Evolutionary conservation across 2,888 invertebrate genomes (phyloP).

Genomic region (Cheilosia vernalis): DNA sequence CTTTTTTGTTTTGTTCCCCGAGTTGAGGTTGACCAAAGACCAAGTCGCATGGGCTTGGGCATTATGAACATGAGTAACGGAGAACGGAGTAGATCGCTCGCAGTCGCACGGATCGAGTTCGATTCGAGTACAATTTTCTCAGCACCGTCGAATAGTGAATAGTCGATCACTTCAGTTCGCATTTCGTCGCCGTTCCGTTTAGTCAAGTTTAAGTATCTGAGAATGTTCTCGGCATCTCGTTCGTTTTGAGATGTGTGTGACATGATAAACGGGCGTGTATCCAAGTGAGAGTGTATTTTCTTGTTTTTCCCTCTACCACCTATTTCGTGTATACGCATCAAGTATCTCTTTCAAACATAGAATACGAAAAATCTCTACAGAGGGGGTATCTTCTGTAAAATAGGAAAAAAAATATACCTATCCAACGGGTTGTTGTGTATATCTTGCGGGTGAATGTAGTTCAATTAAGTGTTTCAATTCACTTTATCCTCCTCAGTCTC

Average conservation of each 20-base stretch:
- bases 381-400: slow-evolving; percentile 29
- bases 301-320: slow-evolving; percentile 52
- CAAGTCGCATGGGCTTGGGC: neutral
- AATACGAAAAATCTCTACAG: slow-evolving; percentile 41
- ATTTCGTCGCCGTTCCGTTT: slow-evolving; percentile 42
- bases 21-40: neutral
- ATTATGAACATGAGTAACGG: neutral
- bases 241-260: slow-evolving; percentile 19
- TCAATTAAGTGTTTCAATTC: slow-evolving; percentile 55
- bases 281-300: slow-evolving; percentile 56
- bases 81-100: slow-evolving; percentile 27
- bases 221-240: neutral
- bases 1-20: neutral
- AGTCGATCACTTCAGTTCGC: slow-evolving; percentile 37
- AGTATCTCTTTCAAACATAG: slow-evolving; percentile 36
- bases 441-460: slow-evolving; percentile 61
- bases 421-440: slow-evolving; percentile 65
- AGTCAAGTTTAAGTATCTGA: slow-evolving; percentile 35
- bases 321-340: slow-evolving; percentile 26
- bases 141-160: neutral
- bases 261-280: slow-evolving; percentile 61
- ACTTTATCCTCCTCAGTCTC: slow-evolving; percentile 11
- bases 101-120: slow-evolving; percentile 11
- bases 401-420: slow-evolving; percentile 51
- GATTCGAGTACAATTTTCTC: slow-evolving; percentile 17